Evolutionary conservation across 2,888 invertebrate species (phyloP).

Genomic region (Protula sp.): DNA sequence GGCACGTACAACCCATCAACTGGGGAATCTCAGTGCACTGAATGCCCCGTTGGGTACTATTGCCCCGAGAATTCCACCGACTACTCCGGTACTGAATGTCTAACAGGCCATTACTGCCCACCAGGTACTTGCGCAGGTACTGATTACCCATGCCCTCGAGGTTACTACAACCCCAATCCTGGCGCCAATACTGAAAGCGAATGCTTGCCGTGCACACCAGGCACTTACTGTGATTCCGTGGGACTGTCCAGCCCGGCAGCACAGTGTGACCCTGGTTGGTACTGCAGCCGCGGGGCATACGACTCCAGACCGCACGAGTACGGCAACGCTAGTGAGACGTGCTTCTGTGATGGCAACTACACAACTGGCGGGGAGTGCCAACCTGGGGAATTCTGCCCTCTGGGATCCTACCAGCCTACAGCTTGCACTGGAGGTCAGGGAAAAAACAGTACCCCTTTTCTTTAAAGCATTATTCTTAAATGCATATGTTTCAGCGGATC

Average conservation of each 20-base stretch:
- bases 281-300: slow-evolving; percentile 45
- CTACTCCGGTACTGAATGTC: slow-evolving; percentile 25
- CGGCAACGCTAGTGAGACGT: slow-evolving; percentile 23
- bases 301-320: slow-evolving; percentile 36
- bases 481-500: too few relatives aligned
- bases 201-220: slow-evolving; percentile 43
- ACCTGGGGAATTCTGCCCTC: slow-evolving; percentile 43
- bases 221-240: slow-evolving; percentile 37
- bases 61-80: slow-evolving; percentile 34
- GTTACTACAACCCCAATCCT: slow-evolving; percentile 38
- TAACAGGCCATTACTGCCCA: slow-evolving; percentile 42
- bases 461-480: too few relatives aligned
- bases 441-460: too few relatives aligned
- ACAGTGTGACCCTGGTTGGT: slow-evolving; percentile 44
- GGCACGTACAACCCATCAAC: slow-evolving; percentile 38
- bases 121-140: slow-evolving; percentile 28
- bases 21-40: slow-evolving; percentile 13
- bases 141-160: slow-evolving; percentile 39
- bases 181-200: slow-evolving; percentile 23
- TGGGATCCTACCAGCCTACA: slow-evolving; percentile 37
- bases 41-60: slow-evolving; percentile 37
- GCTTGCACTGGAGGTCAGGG: slow-evolving; percentile 38
- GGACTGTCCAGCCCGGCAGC: slow-evolving; percentile 31
- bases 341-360: slow-evolving; percentile 37
- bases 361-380: slow-evolving; percentile 45